Base-by-base conservation (phyloP, 1,140 invertebrate genomes). In the Polypedilum vanderplanki region DNA sequence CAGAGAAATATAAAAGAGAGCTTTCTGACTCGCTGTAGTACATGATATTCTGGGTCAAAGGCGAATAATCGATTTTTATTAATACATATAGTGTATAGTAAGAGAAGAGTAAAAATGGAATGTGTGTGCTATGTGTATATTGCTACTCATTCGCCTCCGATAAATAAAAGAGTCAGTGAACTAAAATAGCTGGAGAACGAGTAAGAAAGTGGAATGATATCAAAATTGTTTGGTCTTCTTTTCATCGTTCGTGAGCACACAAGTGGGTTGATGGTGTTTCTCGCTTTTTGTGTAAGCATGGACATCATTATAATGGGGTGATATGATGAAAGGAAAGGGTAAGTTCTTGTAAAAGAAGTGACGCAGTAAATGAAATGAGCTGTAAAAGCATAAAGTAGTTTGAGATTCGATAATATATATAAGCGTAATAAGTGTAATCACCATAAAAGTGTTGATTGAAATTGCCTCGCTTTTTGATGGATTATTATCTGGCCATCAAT, bases 41-140 rank as follows among this genome's bases (percentile, higher is more conserved):
- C 65, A 70, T 70, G 65, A 70, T 67, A 67, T 70, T 70, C n/a
- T 70, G 18, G 65, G 65, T 70, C 65, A 70, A 70, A 70, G 65
- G 65, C 65, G 65, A 70, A 70, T 70, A 70, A 70, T 70, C 65
- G 65, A 70, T 70, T 70, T 70, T 70, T 70, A 70, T 70, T 70
- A 70, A 70, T 70, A 70, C 20, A 70, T 70, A 57, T 15, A 17
- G 24, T n/a, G n/a, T 33, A 33, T 33, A 33, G 24, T 33, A 33
- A 33, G 24, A 3, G 24, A 33, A 33, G 24, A 57, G 46, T 12
- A 57, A 57, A 57, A 57, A 15, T 57, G 46, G 46, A 33, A 57
- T 57, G 46, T 57, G 46, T 57, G 46, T 57, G 46, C 46, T 57
- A 57, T 57, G 46, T 57, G 46, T 57, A n/a, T 57, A 33, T 33